A percentile compares a stretch with the other conserved stretches of the same genome.
phyloP scores from a whole-genome alignment of 35 echinoderm and acorn worm species.

The Apostichopus californicus region DNA sequence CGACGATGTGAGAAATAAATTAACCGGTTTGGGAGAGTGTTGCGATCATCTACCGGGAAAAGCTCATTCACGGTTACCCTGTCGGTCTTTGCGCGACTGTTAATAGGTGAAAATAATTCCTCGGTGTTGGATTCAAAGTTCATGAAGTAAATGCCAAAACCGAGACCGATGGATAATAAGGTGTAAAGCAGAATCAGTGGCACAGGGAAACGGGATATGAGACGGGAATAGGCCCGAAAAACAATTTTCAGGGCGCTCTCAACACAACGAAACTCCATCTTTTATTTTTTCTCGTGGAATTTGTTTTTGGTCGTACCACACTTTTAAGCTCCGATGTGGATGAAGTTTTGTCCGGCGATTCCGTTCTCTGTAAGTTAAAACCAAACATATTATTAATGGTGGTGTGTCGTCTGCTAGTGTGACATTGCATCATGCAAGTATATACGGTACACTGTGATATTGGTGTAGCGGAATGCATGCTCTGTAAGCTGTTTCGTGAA shows the following conservation, averaged over 20 bases:
- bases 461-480: too few relatives aligned
- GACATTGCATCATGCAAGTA: too few relatives aligned
- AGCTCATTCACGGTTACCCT: slow-evolving; percentile 10
- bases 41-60: slow-evolving; percentile 67
- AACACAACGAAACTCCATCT: slow-evolving; percentile 21
- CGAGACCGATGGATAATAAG: slow-evolving; percentile 42
- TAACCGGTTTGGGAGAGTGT: slow-evolving; percentile 41
- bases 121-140: slow-evolving; percentile 39
- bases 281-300: not conserved
- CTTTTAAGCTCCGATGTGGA: too few relatives aligned
- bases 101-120: slow-evolving; percentile 75
- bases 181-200: slow-evolving; percentile 37
- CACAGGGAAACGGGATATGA: slow-evolving; percentile 55
- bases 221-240: not conserved
- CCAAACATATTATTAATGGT: too few relatives aligned
- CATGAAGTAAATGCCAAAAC: slow-evolving; percentile 65
- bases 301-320: too few relatives aligned
- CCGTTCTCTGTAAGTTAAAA: too few relatives aligned
- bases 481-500: too few relatives aligned
- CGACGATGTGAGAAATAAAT: slow-evolving; percentile 38
- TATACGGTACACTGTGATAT: too few relatives aligned
- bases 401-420: too few relatives aligned
- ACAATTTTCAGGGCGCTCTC: not conserved
- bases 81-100: slow-evolving; percentile 60
- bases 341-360: too few relatives aligned